Base-by-base conservation (phyloP, 1,140 invertebrate genomes). In the Hermetia illucens region DNA sequence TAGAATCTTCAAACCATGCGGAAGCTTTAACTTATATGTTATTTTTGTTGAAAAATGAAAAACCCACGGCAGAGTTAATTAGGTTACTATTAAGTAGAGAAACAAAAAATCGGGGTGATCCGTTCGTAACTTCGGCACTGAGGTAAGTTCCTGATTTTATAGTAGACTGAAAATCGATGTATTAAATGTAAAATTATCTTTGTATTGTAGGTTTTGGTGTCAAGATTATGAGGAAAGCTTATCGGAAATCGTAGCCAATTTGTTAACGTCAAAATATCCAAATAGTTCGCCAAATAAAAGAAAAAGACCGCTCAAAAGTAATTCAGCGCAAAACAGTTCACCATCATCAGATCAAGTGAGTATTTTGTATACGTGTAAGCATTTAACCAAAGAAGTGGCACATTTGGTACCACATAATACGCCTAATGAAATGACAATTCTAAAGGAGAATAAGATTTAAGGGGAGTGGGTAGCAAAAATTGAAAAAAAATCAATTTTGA, bases 11-110 rank as follows among this genome's bases (percentile, higher is more conserved):
- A 50, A 79, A 78, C 49, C 87, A 96, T 59, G 75, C 90, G 1
- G 92, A 96, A 70, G 91, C 91, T 3, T 62, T 95, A 6, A 89
- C 87, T n/a, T 80, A 84, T 39, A 79, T 96, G 43, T 63, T 93
- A 44, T 70, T 95, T 34, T 78, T 91, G 68, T 64, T 96, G 34
- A 92, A 91, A 62, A 82, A 88, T 65, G 90, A 94, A 65, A 81
- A 80, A 51, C 91, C 90, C 15, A 82, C 82, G 8, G 72, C 78
- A 44, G 89, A 94, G 53, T 69, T 93, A 39, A 64, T 95, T 29
- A 70, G 83, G 53, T 79, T 86, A 43, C 68, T 96, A 41, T 74
- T 95, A 44, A 77, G 77, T 41, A 71, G 90, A 40, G 74, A 82
- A 52, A 70, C 78, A 34, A 79, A 82, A 55, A 72, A 66, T 46